phyloP scores from a whole-genome alignment of 2,797 vertebrate genomes.

The Acanthurus tractus region DNA sequence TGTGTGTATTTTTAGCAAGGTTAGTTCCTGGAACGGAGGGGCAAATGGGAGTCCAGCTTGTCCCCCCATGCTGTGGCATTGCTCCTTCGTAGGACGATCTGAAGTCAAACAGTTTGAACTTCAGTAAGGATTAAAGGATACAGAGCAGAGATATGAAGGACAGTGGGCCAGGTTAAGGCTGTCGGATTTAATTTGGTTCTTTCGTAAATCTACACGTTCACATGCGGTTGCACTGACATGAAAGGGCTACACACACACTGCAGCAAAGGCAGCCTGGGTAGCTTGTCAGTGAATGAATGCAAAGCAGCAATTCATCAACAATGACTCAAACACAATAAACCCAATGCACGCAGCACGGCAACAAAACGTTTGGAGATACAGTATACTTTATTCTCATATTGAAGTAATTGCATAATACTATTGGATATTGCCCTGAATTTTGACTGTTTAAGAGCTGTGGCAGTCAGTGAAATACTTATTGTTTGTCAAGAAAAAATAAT shows the following conservation, averaged over 20 bases:
- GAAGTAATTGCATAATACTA: not conserved
- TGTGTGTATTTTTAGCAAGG: conserved; percentile 22
- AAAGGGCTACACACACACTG: conserved; percentile 25
- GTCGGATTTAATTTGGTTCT: conserved; percentile 46
- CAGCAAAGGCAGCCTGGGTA: conserved; percentile 28
- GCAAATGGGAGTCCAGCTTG: conserved; percentile 12
- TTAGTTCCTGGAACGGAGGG: conserved; percentile 2
- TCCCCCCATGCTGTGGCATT: not conserved
- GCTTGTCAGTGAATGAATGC: conserved; percentile 15
- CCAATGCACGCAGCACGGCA: not conserved
- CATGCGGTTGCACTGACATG: conserved; percentile 26
- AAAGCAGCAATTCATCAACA: conserved; percentile 18
- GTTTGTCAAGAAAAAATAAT: not conserved
- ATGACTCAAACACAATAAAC: conserved; percentile 14
- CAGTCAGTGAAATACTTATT: not conserved
- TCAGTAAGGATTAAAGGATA: conserved; percentile 53
- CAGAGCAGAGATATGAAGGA: conserved; percentile 11
- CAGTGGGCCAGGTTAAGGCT: conserved; percentile 34
- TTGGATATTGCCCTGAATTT: not conserved
- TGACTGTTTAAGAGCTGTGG: not conserved
- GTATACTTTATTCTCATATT: not conserved
- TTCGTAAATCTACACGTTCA: conserved; percentile 28
- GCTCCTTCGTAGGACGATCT: conserved; percentile 7
- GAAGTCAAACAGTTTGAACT: conserved; percentile 23
- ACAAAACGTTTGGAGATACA: not conserved